Evolutionary conservation across 2,113 vertebrate genomes (phyloP), one percentile per base, ranked within the genome.

Genomic region (Panurus biarmicus): DNA sequence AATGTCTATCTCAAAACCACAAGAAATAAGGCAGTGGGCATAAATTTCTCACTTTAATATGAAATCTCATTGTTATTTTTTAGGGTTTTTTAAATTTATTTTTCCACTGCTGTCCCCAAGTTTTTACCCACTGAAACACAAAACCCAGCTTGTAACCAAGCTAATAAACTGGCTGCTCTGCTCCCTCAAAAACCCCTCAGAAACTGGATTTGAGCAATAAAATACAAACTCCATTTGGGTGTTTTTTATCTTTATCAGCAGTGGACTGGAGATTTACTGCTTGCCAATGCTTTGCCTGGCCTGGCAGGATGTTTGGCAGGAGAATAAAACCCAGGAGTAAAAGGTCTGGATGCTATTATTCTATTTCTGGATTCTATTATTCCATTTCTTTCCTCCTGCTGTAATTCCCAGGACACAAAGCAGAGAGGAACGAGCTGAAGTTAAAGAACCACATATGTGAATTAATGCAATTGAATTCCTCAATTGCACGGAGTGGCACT

Each of bases 291-390:
- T 50, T 89, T 75, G 15, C 62, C 40, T 51, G 60, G 84, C 40
- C 66, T 90, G 82, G 93, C 40, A 2, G 33, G 95, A 94, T 86
- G 76, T 83, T 94, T 94, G n/a, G 76, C 75, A 66, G 83, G 20
- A 85, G 64, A 65, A 93, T 58, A 72, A 86, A 82, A 92, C 13
- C 40, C 77, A 95, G 22, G 62, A 93, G 25, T 6, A 82, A 79
- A 71, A 87, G 26, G 12, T 58, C 92, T 95, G 71, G 47, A 62
- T 94, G 75, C n/a, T 48, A 87, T 92, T 88, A n/a, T n/a, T n/a
- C n/a, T 48, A 87, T 92, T 88, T n/a, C n/a, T n/a, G n/a, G n/a
- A n/a, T n/a, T n/a, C n/a, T n/a, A n/a, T n/a, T n/a, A n/a, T n/a
- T n/a, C n/a, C n/a, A n/a, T 53, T 92, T 44, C 44, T 78, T 94